phyloP scores from a whole-genome alignment of 2,888 invertebrate genomes.

The Phaonia tiefii region DNA sequence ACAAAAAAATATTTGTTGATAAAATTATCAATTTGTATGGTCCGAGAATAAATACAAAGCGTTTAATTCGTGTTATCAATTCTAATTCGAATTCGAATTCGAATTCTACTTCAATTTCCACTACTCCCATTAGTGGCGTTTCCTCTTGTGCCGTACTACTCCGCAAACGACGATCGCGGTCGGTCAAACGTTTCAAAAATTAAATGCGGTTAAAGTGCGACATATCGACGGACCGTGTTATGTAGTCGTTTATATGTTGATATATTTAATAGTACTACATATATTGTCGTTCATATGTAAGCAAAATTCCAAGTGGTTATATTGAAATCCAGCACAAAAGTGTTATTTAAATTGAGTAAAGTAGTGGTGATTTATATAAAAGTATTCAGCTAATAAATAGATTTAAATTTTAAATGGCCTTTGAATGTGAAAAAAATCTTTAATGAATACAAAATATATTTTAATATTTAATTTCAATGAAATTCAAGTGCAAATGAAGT shows the following conservation, averaged over 20 bases:
- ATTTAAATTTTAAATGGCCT: not conserved
- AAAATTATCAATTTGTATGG: constrained; percentile 26
- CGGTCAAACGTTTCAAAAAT: constrained; percentile 3
- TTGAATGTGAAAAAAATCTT: not conserved
- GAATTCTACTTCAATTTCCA: no score
- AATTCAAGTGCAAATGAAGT: constrained; percentile 2
- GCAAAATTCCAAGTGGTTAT: no score
- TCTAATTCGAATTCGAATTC: not conserved
- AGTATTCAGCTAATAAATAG: not conserved
- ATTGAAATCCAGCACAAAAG: no score
- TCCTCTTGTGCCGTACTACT: not conserved
- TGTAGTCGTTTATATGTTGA: not conserved
- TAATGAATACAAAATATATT: no score
- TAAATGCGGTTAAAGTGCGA: constrained; percentile 19
- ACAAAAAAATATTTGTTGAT: no score
- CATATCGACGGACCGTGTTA: constrained; percentile 11
- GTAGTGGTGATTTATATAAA: not conserved
- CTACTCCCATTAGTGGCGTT: not conserved
- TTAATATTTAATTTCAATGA: not conserved
- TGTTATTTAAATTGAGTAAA: no score
- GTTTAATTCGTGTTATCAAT: constrained; percentile 35
- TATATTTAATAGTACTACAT: constrained; percentile 16
- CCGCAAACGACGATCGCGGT: not conserved
- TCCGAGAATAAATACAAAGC: constrained; percentile 3
- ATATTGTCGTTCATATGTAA: no score